Conservation (phyloP, 1,140 invertebrate species). For the Trichogramma pretiosum region DNA sequence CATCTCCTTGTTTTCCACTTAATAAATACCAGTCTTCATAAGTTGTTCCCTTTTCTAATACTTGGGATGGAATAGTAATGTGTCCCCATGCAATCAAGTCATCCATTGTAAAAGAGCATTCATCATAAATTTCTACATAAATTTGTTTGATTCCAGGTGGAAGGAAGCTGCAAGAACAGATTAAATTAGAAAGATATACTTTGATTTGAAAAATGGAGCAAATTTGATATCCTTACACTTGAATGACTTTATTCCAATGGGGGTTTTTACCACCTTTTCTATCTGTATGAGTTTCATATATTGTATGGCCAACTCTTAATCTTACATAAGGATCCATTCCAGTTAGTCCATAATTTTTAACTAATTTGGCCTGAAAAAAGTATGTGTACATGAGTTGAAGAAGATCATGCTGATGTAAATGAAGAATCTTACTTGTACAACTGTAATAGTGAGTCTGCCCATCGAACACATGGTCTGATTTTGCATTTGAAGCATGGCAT, state of each 20-base stretch:
- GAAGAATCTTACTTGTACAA: slow-evolving; percentile 56
- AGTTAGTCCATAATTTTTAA: slow-evolving; percentile 93
- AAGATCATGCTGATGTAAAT: not conserved
- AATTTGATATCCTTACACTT: slow-evolving; percentile 57
- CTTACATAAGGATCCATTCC: slow-evolving; percentile 96
- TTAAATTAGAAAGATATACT: not conserved
- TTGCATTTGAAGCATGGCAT: slow-evolving; percentile 64
- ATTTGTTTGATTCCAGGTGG: slow-evolving; percentile 80
- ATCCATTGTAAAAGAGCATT: slow-evolving; percentile 92
- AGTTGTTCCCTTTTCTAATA: slow-evolving; percentile 73
- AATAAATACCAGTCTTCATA: slow-evolving; percentile 90
- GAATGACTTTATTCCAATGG: slow-evolving; percentile 87
- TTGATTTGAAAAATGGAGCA: not conserved
- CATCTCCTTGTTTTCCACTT: slow-evolving; percentile 87
- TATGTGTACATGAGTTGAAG: not conserved
- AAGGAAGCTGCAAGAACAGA: slow-evolving; percentile 57
- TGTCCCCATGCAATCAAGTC: slow-evolving; percentile 90
- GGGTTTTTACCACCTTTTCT: slow-evolving; percentile 93
- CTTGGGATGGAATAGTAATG: slow-evolving; percentile 70
- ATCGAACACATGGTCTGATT: slow-evolving; percentile 49
- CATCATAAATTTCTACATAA: slow-evolving; percentile 92
- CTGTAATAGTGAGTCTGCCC: slow-evolving; percentile 71
- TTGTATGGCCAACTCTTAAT: slow-evolving; percentile 79
- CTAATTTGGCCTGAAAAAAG: slow-evolving; percentile 65
- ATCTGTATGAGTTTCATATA: slow-evolving; percentile 92